Base-by-base conservation (phyloP, 2,797 vertebrate genomes). In the Scolopax rusticola region DNA sequence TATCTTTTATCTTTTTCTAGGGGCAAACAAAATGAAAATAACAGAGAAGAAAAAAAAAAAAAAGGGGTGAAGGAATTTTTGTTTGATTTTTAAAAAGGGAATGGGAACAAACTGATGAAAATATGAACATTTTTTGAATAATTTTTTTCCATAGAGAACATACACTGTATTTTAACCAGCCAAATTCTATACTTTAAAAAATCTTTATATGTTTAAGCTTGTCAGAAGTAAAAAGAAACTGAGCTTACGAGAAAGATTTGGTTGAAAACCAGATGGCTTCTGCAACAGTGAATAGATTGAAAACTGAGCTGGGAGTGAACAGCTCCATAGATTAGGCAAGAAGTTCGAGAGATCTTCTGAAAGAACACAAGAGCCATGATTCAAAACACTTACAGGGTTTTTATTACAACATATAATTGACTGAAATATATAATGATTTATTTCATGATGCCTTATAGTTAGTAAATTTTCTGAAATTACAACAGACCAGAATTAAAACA, bases 191-290 rank as follows among this genome's bases (percentile, higher is more conserved):
- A 32, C n/a, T 82, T 85, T 57, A 28, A 77, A 56, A 87, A 61
- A 7, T 12, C 56, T 84, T 75, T 80, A 60, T 77, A 57, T 33
- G 24, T 38, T 68, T 57, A 24, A 87, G 64, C 32, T 57, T 92
- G 13, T 53, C 45, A 87, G 41, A 87, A 82, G 16, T 9, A 61
- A 80, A 93, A 84, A 61, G 60, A 92, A 84, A 53, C 28, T 0
- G 1, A 87, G 43, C 8, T 61, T 38, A 12, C 38, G 75, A 94
- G 78, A 89, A 89, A 84, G 60, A 36, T 27, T 71, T 48, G 20
- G 69, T n/a, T 96, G 85, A 76, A 87, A 95, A 74, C 48, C 96
- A 96, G 95, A 96, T 97, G 94, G 91, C 60, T 97, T 95, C 83
- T 88, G 83, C 79, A 91, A 41, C 32, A 95, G 50, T 86, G 89